Evolutionary conservation across 2,113 vertebrate species (phyloP), one percentile per base, ranked within the genome.

Genomic region (Salvelinus alpinus): DNA sequence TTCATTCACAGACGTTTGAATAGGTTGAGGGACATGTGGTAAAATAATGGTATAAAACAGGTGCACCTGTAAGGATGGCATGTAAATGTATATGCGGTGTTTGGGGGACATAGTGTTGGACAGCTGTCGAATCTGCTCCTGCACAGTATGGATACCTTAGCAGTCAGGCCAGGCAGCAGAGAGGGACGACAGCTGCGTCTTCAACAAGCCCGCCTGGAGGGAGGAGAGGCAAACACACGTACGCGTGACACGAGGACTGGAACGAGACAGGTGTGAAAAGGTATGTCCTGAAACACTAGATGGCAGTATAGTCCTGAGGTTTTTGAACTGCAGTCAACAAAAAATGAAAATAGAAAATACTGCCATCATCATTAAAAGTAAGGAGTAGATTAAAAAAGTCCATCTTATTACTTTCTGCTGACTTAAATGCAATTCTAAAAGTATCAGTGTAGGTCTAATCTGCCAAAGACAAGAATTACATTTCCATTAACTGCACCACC

Each of bases 71-170:
- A 18, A 14, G 16, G 3, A 54, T 54, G 51, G 16, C 5, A 18
- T 18, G 16, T 14, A 54, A 14, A 18, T 14, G 51, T 54, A 11
- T 18, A 18, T 54, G 51, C 18, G 9, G 38, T 44, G 38, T 54
- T 54, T 18, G 3, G 64, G 69, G n/a, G 80, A 74, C 79, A 75
- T 13, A 27, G 8, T 22, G 75, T 70, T 67, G 59, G 31, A 85
- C 75, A 95, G 94, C 76, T 87, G 82, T 75, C 86, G 87, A 8
- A 95, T 93, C 73, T 95, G 94, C 86, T 94, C 83, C 84, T 95
- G 94, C 80, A 95, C 86, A 1, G 93, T 95, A 94, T 92, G 34
- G 94, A 95, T 81, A 93, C 93, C 82, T 95, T 95, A 3, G 94
- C 94, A 16, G 92, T 90, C 79, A 95, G 89, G 70, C 93, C 94